Percentiles rank a stretch among this genome's conserved stretches.
phyloP scores from a whole-genome alignment of 2,888 invertebrate species.

The Mycalesis mineus region DNA sequence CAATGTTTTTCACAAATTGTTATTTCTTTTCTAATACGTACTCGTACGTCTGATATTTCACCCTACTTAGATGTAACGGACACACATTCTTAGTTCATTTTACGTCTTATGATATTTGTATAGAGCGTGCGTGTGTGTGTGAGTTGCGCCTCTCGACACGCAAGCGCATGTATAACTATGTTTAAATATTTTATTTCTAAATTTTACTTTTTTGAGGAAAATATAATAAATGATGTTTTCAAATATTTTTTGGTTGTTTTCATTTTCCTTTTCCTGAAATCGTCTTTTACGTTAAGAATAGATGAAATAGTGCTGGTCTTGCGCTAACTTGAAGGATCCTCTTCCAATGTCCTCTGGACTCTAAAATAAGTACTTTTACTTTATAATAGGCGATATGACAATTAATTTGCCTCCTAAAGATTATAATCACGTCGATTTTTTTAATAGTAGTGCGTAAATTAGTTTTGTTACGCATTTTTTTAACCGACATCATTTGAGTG shows the following conservation, averaged over 20 bases:
- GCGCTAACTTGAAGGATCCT: no score
- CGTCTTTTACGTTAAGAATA: no score
- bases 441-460: no score
- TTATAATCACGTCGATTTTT: no score
- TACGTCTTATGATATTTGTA: conserved; percentile 55
- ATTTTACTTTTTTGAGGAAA: conserved; percentile 76
- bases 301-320: no score
- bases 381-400: no score
- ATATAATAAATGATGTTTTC: conserved; percentile 78
- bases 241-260: conserved; percentile 48
- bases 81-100: conserved; percentile 68
- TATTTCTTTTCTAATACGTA: conserved; percentile 43
- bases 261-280: conserved; percentile 5
- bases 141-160: conserved; percentile 40
- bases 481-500: no score
- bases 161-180: conserved; percentile 67
- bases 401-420: no score
- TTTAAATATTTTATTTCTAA: conserved; percentile 76
- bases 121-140: conserved; percentile 46
- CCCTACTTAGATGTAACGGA: conserved; percentile 60
- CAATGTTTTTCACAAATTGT: conserved; percentile 70
- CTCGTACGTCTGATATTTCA: conserved; percentile 47
- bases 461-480: no score
- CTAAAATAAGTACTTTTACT: no score
- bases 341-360: no score